These are phyloP conservation scores for Fundulus diaphanus DNA, from an alignment of 2,797 vertebrate genomes.

Conservation along the genomic window DNA sequence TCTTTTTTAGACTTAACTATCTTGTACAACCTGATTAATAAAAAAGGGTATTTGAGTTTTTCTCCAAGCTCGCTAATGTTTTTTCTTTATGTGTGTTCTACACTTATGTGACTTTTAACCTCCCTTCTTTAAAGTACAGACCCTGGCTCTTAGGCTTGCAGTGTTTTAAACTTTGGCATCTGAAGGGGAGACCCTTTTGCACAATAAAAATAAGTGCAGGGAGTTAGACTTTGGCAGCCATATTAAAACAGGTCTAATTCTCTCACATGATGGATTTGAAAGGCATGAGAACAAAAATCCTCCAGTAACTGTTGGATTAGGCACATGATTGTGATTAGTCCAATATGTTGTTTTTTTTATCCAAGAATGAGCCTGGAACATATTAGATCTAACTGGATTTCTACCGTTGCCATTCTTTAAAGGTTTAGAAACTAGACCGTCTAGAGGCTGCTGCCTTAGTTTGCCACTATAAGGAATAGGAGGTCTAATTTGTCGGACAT, in stretches of 20 bases:
- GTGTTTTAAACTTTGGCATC: background rate
- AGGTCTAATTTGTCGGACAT: background rate
- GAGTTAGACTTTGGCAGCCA: slow-evolving; percentile 2
- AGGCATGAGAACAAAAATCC: background rate
- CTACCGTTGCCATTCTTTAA: background rate
- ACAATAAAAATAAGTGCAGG: background rate
- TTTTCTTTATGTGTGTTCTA: background rate
- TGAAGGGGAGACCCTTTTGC: slow-evolving; percentile 4
- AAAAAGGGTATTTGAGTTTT: background rate
- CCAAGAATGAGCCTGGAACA: background rate
- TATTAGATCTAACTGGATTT: background rate
- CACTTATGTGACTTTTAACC: background rate
- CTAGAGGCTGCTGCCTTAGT: background rate
- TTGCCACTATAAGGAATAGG: background rate
- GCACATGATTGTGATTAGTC: background rate
- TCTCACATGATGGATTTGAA: background rate
- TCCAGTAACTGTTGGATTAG: background rate
- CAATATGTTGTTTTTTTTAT: background rate
- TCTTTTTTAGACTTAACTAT: background rate
- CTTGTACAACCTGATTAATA: slow-evolving; percentile 3
- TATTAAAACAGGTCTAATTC: background rate
- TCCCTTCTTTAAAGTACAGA: background rate
- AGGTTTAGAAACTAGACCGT: background rate
- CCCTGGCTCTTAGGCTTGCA: too few relatives aligned
- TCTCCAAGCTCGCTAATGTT: background rate